Conservation (phyloP, 2,888 invertebrate species). For the Tinea semifulvella region DNA sequence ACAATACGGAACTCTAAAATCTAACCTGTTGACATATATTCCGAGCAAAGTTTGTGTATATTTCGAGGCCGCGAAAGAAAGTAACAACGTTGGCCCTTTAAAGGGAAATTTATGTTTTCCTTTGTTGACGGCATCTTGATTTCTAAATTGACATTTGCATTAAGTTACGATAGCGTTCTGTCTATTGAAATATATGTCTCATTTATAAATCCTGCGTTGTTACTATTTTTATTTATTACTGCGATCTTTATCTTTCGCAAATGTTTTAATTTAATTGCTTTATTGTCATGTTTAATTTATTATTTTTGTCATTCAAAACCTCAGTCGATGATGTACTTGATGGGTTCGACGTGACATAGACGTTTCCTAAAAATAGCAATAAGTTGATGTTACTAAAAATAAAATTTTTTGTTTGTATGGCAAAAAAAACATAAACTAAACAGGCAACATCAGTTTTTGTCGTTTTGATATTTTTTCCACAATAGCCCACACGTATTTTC, state of each 20-base stretch:
- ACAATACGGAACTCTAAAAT: slow-evolving; percentile 7
- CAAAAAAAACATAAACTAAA: too few relatives aligned
- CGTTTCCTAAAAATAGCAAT: too few relatives aligned
- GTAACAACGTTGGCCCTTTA: slow-evolving; percentile 27
- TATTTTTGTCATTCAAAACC: neutral
- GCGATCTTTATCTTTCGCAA: neutral
- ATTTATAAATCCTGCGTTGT: neutral
- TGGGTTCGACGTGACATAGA: too few relatives aligned
- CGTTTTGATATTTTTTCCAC: too few relatives aligned
- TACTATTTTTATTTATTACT: slow-evolving; percentile 1
- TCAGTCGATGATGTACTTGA: neutral
- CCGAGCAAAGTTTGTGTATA: slow-evolving; percentile 17
- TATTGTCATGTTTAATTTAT: neutral
- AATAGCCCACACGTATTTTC: too few relatives aligned
- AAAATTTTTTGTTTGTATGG: too few relatives aligned
- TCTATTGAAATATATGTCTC: neutral
- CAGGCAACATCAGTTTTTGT: too few relatives aligned
- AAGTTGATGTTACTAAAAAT: too few relatives aligned
- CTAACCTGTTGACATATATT: slow-evolving; percentile 26
- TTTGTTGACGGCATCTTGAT: slow-evolving; percentile 31
- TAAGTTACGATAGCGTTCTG: slow-evolving; percentile 31
- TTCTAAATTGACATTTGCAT: slow-evolving; percentile 37
- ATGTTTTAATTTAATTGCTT: slow-evolving; percentile 8
- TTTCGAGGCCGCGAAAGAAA: slow-evolving; percentile 33
- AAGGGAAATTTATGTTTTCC: slow-evolving; percentile 31